Conservation (phyloP, 2,888 invertebrate genomes). For the Tenthredo amoena region DNA sequence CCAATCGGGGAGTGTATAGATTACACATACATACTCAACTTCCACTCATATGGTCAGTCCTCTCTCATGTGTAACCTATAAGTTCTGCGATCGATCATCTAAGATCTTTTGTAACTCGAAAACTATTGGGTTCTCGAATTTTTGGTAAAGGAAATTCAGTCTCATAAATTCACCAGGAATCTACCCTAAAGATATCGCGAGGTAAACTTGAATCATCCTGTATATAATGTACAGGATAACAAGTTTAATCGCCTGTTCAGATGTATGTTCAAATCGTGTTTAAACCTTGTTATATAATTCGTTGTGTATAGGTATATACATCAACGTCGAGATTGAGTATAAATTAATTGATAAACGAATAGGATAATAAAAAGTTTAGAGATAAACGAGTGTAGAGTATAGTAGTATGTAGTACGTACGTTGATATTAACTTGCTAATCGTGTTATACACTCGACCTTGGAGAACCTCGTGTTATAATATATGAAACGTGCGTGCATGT, state of each 20-base stretch:
- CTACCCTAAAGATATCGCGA: too few relatives aligned
- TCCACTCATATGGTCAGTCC: too few relatives aligned
- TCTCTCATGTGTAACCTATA: too few relatives aligned
- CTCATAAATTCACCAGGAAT: too few relatives aligned
- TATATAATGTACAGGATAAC: background rate
- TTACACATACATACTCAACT: too few relatives aligned
- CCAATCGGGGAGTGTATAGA: too few relatives aligned
- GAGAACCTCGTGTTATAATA: background rate
- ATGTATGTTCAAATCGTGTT: background rate
- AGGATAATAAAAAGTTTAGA: background rate
- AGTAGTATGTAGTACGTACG: background rate
- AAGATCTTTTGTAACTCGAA: too few relatives aligned
- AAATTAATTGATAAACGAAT: constrained; percentile 13
- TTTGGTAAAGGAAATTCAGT: too few relatives aligned
- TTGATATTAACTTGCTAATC: background rate
- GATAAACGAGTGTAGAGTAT: background rate
- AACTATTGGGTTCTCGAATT: too few relatives aligned
- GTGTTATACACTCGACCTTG: background rate
- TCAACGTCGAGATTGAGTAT: background rate
- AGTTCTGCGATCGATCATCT: too few relatives aligned
- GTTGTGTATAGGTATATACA: background rate
- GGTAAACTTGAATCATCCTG: too few relatives aligned
- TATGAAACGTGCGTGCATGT: background rate
- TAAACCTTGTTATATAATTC: background rate
- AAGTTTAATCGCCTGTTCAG: constrained; percentile 2